Percentiles rank a stretch among this genome's conserved stretches.
Conservation (phyloP, 2,888 invertebrate genomes). For the Callinectes sapidus region DNA sequence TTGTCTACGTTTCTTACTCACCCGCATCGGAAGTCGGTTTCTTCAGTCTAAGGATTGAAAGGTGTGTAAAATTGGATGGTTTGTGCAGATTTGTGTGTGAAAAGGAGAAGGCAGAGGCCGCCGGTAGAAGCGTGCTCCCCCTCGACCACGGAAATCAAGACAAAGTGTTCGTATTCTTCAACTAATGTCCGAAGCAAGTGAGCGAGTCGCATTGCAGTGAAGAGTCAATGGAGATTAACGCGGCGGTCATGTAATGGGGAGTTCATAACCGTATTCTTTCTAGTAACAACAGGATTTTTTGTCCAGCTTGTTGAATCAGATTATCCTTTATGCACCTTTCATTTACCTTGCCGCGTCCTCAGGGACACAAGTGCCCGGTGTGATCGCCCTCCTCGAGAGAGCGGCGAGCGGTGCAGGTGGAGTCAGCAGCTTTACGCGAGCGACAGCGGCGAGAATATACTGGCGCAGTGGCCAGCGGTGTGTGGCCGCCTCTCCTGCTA, state of each 20-base stretch:
- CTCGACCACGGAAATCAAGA: background rate
- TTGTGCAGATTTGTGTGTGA: background rate
- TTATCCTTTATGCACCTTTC: background rate
- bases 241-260: background rate
- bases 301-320: background rate
- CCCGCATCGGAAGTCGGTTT: background rate
- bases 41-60: background rate
- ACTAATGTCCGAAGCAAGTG: background rate
- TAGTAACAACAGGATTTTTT: background rate
- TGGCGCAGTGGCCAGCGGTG: background rate
- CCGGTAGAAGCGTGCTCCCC: background rate
- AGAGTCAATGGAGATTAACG: background rate
- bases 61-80: background rate
- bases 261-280: background rate
- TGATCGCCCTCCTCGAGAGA: background rate
- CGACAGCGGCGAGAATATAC: background rate
- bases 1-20: background rate
- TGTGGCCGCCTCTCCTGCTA: background rate
- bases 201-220: background rate
- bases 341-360: background rate
- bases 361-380: background rate
- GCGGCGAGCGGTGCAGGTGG: background rate
- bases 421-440: constrained; percentile 19
- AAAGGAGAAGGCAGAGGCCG: constrained; percentile 1
- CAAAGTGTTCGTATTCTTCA: background rate